Evolutionary conservation across 2,113 vertebrate genomes (phyloP), one percentile per base, ranked within the genome.

Genomic region (Nothobranchius kuhntae): DNA sequence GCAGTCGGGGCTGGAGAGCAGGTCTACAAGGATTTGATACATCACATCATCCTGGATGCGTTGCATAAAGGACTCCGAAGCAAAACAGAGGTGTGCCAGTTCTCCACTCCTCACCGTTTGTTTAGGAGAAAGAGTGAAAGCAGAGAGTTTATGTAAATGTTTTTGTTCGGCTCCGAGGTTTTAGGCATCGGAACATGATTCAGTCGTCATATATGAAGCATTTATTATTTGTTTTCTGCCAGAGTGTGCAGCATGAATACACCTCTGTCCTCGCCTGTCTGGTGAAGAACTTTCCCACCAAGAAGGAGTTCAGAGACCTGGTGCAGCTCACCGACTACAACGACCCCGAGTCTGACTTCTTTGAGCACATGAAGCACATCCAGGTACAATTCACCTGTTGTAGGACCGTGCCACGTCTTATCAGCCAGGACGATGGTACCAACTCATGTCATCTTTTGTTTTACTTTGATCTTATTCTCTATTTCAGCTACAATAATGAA

Each of bases 331-430:
- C 95, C 14, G 90, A 98, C 79, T 77, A 77, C 72, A 94, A 88
- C n/a, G 98, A 99, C 86, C 96, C 86, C 0, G 97, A 99, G 84
- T 96, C 95, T 13, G 97, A 99, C 90, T 99, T 98, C 91, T 99
- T 99, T 66, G 96, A 99, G 86, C 96, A 98, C 82, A 98, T 98
- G 96, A 98, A 98, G 73, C 98, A 99, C 84, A 99, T 99, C 80
- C 98, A 99, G 96, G 98, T 99, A 84, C 17, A 30, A 61, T 9
- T 44, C 44, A 6, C 17, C 38, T 40, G 7, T 1, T 40, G 38
- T 40, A 40, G 38, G 38, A 7, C 38, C 7, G 38, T 6, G 38
- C 38, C 38, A 40, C 38, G 30, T 30, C 30, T 7, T 40, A 9
- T 40, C 38, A 40, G 9, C 38, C 38, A 40, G 6, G 38, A 40